Evolutionary conservation across 2,888 invertebrate genomes (phyloP), one percentile per base, ranked within the genome.

Genomic region (Itoplectis maculator): DNA sequence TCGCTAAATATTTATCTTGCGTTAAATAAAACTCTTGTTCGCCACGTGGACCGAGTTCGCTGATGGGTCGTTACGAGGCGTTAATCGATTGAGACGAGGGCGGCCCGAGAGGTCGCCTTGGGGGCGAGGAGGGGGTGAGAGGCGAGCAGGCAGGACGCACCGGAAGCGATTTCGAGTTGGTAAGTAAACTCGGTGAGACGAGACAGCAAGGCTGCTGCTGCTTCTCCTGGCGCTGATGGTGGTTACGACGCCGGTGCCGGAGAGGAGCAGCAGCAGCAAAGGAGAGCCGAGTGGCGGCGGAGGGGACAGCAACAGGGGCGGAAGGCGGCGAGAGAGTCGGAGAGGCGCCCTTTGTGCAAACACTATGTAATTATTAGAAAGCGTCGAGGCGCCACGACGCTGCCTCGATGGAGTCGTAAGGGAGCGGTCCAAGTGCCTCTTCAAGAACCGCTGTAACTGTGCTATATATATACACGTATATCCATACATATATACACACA

Each of bases 361-460:
- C 77, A 78, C 77, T 78, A 63, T 78, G 63, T 78, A 78, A 78
- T 78, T 78, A 78, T 78, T 70, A 74, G 69, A 80, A 74, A 68
- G 74, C 63, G 74, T 54, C 56, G 78, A 51, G 78, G 78, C 42
- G 70, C 49, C 65, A 61, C 49, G 47, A 29, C 75, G 65, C 56
- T 37, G 47, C 59, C 56, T 54, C 79, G 66, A 74, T 79, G 18
- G 73, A 68, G 74, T 68, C 51, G 56, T 61, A 49, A 49, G 65
- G 66, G 42, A 66, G 51, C 79, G 81, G 42, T 85, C 85, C 84
- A 85, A 87, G 86, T 84, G 84, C 82, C 85, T 68, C 83, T 87
- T 85, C 78, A 86, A 83, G 86, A 86, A 83, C 81, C 84, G 82
- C 86, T 82, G 69, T 69, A 77, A 61, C 61, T 77, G 69, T 61